Evolutionary conservation across 2,797 vertebrate species (phyloP).

Genomic region (Leptodactylus fallax): DNA sequence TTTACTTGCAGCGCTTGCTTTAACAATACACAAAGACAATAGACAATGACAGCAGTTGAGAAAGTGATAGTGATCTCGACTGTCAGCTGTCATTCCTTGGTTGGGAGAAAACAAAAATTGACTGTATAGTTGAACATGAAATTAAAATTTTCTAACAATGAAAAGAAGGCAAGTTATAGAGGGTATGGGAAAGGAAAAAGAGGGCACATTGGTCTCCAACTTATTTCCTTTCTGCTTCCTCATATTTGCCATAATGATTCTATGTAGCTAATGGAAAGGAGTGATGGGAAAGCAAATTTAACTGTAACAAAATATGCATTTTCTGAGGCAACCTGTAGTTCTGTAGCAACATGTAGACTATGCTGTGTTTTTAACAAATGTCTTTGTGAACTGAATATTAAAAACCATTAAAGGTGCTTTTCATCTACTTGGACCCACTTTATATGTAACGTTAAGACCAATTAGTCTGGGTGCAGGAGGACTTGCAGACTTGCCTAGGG

Average conservation of each 20-base stretch:
- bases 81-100: constrained; percentile 1
- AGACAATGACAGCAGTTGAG: neutral
- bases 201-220: neutral
- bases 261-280: too few relatives aligned
- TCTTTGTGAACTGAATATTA: too few relatives aligned
- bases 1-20: neutral
- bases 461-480: too few relatives aligned
- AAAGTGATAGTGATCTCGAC: neutral
- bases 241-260: neutral
- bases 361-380: too few relatives aligned
- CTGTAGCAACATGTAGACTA: too few relatives aligned
- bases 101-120: neutral
- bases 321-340: too few relatives aligned
- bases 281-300: too few relatives aligned
- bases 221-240: neutral
- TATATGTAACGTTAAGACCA: too few relatives aligned
- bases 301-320: too few relatives aligned
- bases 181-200: neutral
- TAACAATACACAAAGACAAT: neutral
- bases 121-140: neutral
- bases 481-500: too few relatives aligned
- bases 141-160: neutral
- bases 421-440: too few relatives aligned
- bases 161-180: neutral
- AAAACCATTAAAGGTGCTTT: too few relatives aligned